Evolutionary conservation across 64 coral and sea anemone genomes (phyloP), one percentile per base, ranked within the genome.

Genomic region (Montipora capricornis): DNA sequence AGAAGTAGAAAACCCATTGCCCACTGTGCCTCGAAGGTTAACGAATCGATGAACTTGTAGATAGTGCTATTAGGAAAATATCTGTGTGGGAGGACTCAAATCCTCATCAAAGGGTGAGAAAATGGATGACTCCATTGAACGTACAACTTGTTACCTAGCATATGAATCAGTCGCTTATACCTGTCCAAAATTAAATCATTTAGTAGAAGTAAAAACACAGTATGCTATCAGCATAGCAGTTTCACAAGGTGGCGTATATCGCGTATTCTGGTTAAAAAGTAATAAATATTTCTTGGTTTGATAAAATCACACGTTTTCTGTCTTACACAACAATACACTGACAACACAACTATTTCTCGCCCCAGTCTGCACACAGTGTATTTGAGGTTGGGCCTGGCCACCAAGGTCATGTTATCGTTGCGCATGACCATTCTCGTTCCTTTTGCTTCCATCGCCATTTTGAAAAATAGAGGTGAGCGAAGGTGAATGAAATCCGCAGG

Each of bases 391-490:
- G 60, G 81, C 81, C 8, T 20, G 82, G 66, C 15, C 16, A 73
- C 62, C 3, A 71, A 69, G 74, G 37, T 37, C 37, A 2, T 17
- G 77, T 77, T 5, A 49, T 44, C n/a, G 4, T 13, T 49, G 76
- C 89, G 89, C 95, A 97, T 92, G 84, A 89, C 69, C 47, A 8
- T 14, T 4, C 19, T 45, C 71, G 62, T 47, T 88, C 96, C 95
- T 93, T 92, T 84, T 62, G 71, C 88, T 78, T 89, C 73, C 89
- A 70, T 92, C 86, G 79, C 96, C 93, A 98, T 98, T 83, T 98
- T 98, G 58, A 45, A 80, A 14, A 52, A 78, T 45, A 17, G 5
- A 92, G 68, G 95, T 97, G 87, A 97, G 95, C 91, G 11, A 14
- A 26, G 81, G 48, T 78, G 7, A 5, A 13, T 20, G 13, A 66